Conservation (phyloP, 2,888 invertebrate genomes). For the Spisula solida region DNA sequence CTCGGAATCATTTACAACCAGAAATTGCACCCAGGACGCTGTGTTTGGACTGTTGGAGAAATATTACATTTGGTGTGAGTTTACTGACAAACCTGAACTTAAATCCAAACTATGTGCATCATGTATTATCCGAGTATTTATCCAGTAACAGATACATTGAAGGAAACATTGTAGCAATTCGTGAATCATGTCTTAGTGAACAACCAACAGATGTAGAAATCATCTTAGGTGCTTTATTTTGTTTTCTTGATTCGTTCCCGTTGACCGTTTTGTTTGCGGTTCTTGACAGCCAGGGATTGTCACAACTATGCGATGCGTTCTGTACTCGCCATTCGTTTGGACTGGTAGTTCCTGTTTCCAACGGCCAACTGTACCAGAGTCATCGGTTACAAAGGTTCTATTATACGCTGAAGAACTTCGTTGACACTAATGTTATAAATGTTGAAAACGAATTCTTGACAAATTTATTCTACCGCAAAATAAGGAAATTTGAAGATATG, state of each 20-base stretch:
- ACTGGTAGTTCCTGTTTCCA: neutral
- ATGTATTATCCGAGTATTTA: neutral
- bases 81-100: neutral
- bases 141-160: neutral
- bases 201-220: neutral
- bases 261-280: neutral
- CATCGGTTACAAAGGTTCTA: neutral
- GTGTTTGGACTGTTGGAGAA: neutral
- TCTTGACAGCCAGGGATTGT: neutral
- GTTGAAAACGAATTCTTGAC: neutral
- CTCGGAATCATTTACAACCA: too few species aligned
- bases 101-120: neutral
- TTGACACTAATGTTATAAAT: neutral
- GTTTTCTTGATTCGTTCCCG: neutral
- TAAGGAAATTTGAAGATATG: neutral
- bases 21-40: neutral
- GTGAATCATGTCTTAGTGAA: neutral
- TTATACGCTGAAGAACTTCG: neutral
- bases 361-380: neutral
- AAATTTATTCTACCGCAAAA: neutral
- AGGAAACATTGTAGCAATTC: neutral
- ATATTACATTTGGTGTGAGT: neutral
- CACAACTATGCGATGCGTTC: neutral
- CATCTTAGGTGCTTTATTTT: neutral
- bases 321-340: neutral